Evolutionary conservation across 2,888 invertebrate species (phyloP), one percentile per base, ranked within the genome.

Genomic region (Tuberolachnus salignus): DNA sequence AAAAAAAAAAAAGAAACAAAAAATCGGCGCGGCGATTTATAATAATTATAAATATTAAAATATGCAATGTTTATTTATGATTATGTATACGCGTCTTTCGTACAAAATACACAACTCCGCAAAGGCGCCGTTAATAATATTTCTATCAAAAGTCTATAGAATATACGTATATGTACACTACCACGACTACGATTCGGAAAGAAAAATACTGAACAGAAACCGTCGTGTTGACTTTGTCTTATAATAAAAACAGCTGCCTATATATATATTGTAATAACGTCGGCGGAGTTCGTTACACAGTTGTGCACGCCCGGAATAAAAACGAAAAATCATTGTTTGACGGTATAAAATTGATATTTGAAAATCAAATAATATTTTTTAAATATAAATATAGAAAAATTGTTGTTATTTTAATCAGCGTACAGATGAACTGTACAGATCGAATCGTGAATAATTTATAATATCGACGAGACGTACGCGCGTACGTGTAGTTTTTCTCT

Each of bases 11-110:
- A 16, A 55, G 16, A 42, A 61, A n/a, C 16, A 16, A 42, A 61
- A 42, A 61, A 61, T 61, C n/a, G n/a, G n/a, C n/a, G n/a, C 42
- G 19, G 19, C 34, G 63, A 44, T 44, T 51, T 44, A 63, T 63
- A 19, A 63, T 63, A 63, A 63, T 63, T 63, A 0, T 13, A 63
- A n/a, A 63, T 44, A 63, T 19, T n/a, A n/a, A 49, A 51, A 67
- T 67, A 67, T 26, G 51, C 49, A 34, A 53, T 67, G 34, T 67
- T 34, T 67, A 53, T 51, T 51, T 67, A 34, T 67, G 49, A 67
- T 67, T 67, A 59, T 19, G 14, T 14, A 51, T n/a, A 9, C 21
- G 14, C 19, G 66, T 51, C n/a, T 67, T 67, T 26, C 67, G 19
- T 44, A n/a, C 44, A 64, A 64, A 42, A 44, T 61, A 63, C 10